A percentile compares a stretch with the other conserved stretches of the same genome.
phyloP scores from a whole-genome alignment of 2,797 vertebrate species.

The Chromis chromis region DNA sequence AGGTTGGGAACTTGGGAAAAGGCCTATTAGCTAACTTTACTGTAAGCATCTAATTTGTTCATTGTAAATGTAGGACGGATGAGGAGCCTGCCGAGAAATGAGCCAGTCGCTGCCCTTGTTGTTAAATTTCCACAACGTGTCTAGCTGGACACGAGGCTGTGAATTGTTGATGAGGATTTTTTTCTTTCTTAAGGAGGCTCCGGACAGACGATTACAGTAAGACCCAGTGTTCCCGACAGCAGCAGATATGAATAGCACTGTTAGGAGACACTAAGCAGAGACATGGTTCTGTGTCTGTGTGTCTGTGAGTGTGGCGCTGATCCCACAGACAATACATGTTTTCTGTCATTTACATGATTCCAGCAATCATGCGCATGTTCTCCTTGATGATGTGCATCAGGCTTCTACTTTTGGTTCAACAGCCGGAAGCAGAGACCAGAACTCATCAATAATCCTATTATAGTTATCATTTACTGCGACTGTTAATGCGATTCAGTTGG shows the following conservation, averaged over 20 bases:
- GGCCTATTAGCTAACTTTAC: conserved; percentile 1
- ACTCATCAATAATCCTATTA: conserved; percentile 35
- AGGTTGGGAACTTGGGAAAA: not conserved
- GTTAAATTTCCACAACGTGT: conserved; percentile 39
- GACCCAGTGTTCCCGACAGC: conserved; percentile 62
- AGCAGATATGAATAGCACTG: conserved; percentile 67
- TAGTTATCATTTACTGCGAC: conserved; percentile 39
- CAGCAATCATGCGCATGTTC: not conserved
- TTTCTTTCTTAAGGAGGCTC: conserved; percentile 53
- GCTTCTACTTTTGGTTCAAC: conserved; percentile 33
- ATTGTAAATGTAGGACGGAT: not conserved
- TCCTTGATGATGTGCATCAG: conserved; percentile 1
- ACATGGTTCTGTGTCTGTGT: conserved; percentile 22
- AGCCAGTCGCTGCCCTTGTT: conserved; percentile 20
- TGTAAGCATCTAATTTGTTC: conserved; percentile 22
- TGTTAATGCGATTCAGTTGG: conserved; percentile 39
- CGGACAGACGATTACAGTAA: conserved; percentile 68
- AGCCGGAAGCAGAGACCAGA: conserved; percentile 44
- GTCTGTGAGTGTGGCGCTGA: conserved; percentile 22
- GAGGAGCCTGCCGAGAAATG: conserved; percentile 2
- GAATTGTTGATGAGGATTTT: conserved; percentile 55
- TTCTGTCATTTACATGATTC: conserved; percentile 7
- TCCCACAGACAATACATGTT: conserved; percentile 20
- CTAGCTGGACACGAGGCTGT: conserved; percentile 33
- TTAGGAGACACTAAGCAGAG: conserved; percentile 61